These are phyloP conservation scores for Samia ricini DNA, from an alignment of 1,140 invertebrate genomes.

Conservation along the genomic window DNA sequence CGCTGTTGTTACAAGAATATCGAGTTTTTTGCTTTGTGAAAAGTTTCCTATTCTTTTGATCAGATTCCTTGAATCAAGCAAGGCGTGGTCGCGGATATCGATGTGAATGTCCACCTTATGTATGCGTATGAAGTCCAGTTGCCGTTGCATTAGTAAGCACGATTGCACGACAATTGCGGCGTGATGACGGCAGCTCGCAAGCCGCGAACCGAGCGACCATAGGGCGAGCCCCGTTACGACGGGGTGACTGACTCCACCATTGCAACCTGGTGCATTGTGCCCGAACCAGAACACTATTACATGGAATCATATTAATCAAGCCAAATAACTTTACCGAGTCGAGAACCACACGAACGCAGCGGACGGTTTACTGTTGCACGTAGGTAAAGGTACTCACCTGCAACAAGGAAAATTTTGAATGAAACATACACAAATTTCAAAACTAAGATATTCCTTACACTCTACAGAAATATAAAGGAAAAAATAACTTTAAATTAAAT, in stretches of 20 bases:
- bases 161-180: conserved; percentile 66
- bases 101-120: conserved; percentile 37
- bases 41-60: conserved; percentile 4
- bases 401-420: conserved; percentile 39
- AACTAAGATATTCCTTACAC: neutral
- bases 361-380: neutral
- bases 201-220: conserved; percentile 45
- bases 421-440: neutral
- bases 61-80: neutral
- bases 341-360: neutral
- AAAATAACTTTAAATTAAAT: conserved; percentile 2
- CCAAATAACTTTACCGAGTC: conserved; percentile 54
- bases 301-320: conserved; percentile 59
- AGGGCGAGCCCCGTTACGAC: conserved; percentile 72
- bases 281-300: conserved; percentile 73
- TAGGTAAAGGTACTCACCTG: conserved; percentile 66
- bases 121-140: conserved; percentile 50
- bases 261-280: conserved; percentile 75
- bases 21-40: neutral
- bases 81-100: conserved; percentile 20
- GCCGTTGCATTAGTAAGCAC: conserved; percentile 64
- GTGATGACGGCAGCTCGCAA: conserved; percentile 57
- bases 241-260: conserved; percentile 71
- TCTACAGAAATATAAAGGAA: neutral
- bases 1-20: neutral